These are phyloP conservation scores for Pangasius macronema DNA, from an alignment of 2,797 vertebrate genomes.

Conservation along the genomic window DNA sequence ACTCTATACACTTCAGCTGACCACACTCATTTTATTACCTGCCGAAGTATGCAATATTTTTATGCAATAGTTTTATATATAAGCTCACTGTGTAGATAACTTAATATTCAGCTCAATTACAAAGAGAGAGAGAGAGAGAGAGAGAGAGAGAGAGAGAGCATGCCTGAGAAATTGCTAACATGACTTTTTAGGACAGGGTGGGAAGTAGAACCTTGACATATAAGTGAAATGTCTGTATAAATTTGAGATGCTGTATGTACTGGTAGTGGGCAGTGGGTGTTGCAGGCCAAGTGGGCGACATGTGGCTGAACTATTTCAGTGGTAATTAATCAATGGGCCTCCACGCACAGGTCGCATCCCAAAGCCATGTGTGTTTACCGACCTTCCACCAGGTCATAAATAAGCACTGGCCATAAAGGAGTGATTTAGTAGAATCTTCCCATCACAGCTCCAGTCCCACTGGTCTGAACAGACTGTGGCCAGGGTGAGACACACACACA, in stretches of 20 bases:
- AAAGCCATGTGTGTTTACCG: constrained; percentile 54
- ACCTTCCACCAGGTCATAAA: constrained; percentile 73
- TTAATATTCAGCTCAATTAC: constrained; percentile 11
- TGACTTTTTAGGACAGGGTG: background rate
- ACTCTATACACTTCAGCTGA: background rate
- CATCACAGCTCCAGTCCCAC: constrained; percentile 15
- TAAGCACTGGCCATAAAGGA: constrained; percentile 65
- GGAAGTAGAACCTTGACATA: background rate
- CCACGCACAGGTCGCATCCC: background rate
- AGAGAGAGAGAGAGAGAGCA: background rate
- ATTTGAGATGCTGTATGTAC: background rate
- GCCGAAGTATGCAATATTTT: constrained; percentile 11
- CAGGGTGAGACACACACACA: background rate
- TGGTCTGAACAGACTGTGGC: constrained; percentile 13
- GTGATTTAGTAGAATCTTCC: constrained; percentile 66
- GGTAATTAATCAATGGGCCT: constrained; percentile 65
- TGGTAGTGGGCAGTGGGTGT: background rate
- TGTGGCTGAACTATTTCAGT: constrained; percentile 49
- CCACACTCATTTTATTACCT: constrained; percentile 14
- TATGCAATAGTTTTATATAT: background rate
- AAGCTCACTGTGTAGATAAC: constrained; percentile 13
- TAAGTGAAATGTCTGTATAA: background rate
- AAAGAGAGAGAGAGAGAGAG: background rate
- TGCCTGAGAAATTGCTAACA: background rate
- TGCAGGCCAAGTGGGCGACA: constrained; percentile 66